Base-by-base conservation (phyloP, 1,140 invertebrate species). In the Papilio xuthus region DNA sequence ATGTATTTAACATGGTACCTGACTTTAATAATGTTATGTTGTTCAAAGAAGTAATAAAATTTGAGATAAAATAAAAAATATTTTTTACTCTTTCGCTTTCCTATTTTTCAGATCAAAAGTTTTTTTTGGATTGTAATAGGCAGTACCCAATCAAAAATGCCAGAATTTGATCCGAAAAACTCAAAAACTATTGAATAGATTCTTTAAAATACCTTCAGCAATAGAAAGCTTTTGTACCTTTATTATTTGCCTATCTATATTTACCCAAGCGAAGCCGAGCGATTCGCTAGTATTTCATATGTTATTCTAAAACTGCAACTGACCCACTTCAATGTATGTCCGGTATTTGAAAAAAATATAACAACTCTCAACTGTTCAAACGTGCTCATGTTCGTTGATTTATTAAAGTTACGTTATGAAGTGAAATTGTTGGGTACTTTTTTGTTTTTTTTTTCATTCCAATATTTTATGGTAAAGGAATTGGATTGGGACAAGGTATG, bases 361-460 rank as follows among this genome's bases (percentile, higher is more conserved):
- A 63, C 12, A 63, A 26, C 23, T 15, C 23, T 63, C 26, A 63
- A 63, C 60, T 63, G 28, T 63, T 63, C 60, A 63, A 63, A 63
- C 60, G 60, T 26, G 23, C 60, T 63, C 60, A 26, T 63, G 23
- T 63, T 32, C 60, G 15, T 60, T 60, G 56, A 26, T 60, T 60
- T 67, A 15, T 67, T 28, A 67, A 67, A 67, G 60, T 15, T 67
- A 15, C 26, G 26, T 67, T 32, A 50, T 23, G 56, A 26, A 12
- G 6, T 67, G 26, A 32, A 67, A 67, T 53, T 53, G 72, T 41
- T 47, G 41, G 32, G 20, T 70, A 15, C 74, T 79, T 79, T 26
- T 44, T 12, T 10, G 8, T 10, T 4, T 53, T 53, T 53, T 53
- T 53, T 53, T 53, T 53, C 9, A 47, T 47, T 47, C 13, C 8